phyloP scores from a whole-genome alignment of 2,113 vertebrate genomes.

The Cavia aperea region DNA sequence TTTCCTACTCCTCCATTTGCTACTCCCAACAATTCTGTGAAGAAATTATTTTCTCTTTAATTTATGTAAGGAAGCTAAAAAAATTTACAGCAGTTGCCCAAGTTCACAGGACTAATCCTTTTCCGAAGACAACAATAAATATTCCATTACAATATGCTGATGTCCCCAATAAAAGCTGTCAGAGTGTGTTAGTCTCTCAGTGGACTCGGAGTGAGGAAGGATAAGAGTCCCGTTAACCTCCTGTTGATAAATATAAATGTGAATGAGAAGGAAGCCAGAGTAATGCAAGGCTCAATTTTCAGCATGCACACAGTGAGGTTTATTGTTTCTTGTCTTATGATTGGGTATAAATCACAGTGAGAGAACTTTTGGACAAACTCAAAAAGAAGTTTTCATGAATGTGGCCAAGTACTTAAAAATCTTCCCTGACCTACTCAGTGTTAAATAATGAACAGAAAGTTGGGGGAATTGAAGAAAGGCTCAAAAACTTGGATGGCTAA shows the following conservation, averaged over 20 bases:
- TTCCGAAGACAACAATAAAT: not conserved
- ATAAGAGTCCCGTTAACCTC: not conserved
- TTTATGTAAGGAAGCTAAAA: not conserved
- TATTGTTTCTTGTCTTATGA: slow-evolving; percentile 15
- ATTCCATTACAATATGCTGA: not conserved
- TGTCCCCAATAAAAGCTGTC: not conserved
- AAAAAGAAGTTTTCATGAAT: slow-evolving; percentile 6
- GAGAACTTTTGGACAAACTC: not conserved
- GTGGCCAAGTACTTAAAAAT: not conserved
- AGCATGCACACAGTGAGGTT: not conserved
- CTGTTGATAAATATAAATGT: not conserved
- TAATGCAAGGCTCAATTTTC: not conserved
- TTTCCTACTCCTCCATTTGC: not conserved
- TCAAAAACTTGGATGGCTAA: not conserved
- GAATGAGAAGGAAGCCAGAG: not conserved
- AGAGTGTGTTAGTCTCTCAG: not conserved
- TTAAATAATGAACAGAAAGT: not conserved
- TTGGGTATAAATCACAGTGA: not conserved
- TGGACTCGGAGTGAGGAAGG: not conserved
- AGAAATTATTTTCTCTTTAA: not conserved
- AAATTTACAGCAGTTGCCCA: not conserved
- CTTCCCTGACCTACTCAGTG: not conserved
- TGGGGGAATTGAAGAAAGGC: not conserved
- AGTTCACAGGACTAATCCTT: not conserved
- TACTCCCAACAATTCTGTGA: not conserved